A percentile compares a stretch with the other conserved stretches of the same genome.
Conservation (phyloP, 1,140 invertebrate species). For the Eupristina koningsbergeri region DNA sequence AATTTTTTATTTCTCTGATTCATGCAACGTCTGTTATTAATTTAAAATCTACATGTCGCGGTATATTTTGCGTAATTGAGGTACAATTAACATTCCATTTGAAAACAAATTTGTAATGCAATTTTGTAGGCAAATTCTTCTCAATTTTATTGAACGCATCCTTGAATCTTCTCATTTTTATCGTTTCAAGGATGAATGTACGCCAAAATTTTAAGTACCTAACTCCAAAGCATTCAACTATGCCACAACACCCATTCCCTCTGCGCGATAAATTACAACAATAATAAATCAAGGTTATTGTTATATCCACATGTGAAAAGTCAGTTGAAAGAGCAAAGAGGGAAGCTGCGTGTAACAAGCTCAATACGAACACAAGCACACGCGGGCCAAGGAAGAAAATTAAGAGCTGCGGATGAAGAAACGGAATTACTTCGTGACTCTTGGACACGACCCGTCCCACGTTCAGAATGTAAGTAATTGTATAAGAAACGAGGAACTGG, state of each 20-base stretch:
- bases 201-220: conserved; percentile 3
- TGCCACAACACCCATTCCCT: background rate
- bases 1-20: no score
- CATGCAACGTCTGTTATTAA: background rate
- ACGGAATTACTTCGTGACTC: conserved; percentile 46
- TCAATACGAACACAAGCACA: background rate
- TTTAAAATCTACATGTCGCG: background rate
- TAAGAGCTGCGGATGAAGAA: background rate
- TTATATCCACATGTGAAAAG: conserved; percentile 15
- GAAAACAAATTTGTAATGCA: background rate
- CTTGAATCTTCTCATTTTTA: background rate
- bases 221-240: background rate
- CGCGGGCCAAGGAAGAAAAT: conserved; percentile 28
- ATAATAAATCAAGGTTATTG: conserved; percentile 49
- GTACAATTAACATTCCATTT: background rate
- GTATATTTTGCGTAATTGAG: background rate
- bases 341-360: background rate
- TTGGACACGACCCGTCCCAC: conserved; percentile 2
- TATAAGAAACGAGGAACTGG: background rate
- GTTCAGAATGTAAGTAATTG: background rate
- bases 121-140: background rate
- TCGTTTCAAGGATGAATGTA: background rate
- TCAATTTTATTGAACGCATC: background rate
- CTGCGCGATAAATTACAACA: conserved; percentile 43
- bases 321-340: background rate